These are phyloP conservation scores for Hylaeus volcanicus DNA, from an alignment of 1,140 invertebrate species.

Conservation along the genomic window DNA sequence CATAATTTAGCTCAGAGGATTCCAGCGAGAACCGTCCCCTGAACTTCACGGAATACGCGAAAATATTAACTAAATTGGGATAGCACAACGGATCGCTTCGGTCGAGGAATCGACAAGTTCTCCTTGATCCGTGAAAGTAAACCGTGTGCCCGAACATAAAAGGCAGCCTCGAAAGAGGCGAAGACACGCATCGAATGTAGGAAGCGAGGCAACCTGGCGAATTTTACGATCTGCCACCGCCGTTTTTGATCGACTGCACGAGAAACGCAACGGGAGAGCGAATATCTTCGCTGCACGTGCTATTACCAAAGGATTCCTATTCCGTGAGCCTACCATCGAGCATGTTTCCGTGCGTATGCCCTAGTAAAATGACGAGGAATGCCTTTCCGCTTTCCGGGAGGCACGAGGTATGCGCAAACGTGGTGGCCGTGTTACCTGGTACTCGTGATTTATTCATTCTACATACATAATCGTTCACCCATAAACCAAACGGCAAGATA, in stretches of 20 bases:
- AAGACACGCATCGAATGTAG: constrained; percentile 52
- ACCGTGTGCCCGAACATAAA: constrained; percentile 20
- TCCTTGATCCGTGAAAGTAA: constrained; percentile 52
- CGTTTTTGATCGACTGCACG: constrained; percentile 27
- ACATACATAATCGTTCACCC: constrained; percentile 72
- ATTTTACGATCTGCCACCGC: constrained; percentile 47
- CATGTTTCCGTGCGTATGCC: constrained; percentile 39
- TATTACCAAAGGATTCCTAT: constrained; percentile 42
- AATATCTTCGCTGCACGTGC: constrained; percentile 47
- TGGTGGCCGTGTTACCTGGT: constrained; percentile 62
- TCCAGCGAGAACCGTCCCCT: not conserved
- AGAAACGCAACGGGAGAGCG: constrained; percentile 9
- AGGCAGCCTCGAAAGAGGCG: constrained; percentile 5
- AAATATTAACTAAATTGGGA: constrained; percentile 31
- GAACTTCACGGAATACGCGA: not conserved
- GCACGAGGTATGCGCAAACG: constrained; percentile 52
- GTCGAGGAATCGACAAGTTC: constrained; percentile 26
- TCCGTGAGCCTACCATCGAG: constrained; percentile 35
- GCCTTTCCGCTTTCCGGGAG: constrained; percentile 38
- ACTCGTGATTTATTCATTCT: constrained; percentile 77
- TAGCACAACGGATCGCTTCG: constrained; percentile 17
- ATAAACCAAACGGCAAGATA: constrained; percentile 70
- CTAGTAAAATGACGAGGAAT: constrained; percentile 48
- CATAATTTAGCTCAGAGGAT: not conserved
- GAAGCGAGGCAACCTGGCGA: constrained; percentile 27